These are phyloP conservation scores for Hydrozoanthus gracilis DNA, from an alignment of 92 coral and sea anemone species.

Conservation along the genomic window DNA sequence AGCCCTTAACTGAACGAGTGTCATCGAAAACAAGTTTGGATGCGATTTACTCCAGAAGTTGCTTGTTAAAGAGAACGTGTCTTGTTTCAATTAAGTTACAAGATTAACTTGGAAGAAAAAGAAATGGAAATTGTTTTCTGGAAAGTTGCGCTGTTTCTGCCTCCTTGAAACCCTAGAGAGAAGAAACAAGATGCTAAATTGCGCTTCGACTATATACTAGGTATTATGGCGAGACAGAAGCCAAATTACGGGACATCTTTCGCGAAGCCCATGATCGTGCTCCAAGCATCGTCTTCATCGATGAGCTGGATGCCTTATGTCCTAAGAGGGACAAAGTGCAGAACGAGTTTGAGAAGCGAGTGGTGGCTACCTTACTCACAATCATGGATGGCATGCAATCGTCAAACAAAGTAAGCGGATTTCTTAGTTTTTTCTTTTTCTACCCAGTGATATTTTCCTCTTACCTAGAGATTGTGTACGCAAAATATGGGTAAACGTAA, in stretches of 20 bases:
- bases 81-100: too few species aligned
- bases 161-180: neutral
- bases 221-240: slow-evolving; percentile 98
- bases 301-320: slow-evolving; percentile 96
- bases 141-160: too few species aligned
- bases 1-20: too few species aligned
- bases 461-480: too few species aligned
- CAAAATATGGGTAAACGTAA: too few species aligned
- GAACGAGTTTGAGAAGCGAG: slow-evolving; percentile 97
- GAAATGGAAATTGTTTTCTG: too few species aligned
- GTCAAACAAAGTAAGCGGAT: slow-evolving; percentile 48
- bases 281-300: slow-evolving; percentile 92
- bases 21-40: too few species aligned
- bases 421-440: neutral
- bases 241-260: slow-evolving; percentile 92
- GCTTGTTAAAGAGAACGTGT: too few species aligned
- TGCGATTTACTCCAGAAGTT: too few species aligned
- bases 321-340: slow-evolving; percentile 97
- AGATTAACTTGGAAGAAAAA: too few species aligned
- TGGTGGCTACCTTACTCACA: slow-evolving; percentile 95
- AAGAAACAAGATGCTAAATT: neutral
- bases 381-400: slow-evolving; percentile 92
- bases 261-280: slow-evolving; percentile 88
- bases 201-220: slow-evolving; percentile 38
- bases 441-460: neutral